phyloP scores from a whole-genome alignment of 1,140 invertebrate genomes.

The Rhopalosiphum maidis region DNA sequence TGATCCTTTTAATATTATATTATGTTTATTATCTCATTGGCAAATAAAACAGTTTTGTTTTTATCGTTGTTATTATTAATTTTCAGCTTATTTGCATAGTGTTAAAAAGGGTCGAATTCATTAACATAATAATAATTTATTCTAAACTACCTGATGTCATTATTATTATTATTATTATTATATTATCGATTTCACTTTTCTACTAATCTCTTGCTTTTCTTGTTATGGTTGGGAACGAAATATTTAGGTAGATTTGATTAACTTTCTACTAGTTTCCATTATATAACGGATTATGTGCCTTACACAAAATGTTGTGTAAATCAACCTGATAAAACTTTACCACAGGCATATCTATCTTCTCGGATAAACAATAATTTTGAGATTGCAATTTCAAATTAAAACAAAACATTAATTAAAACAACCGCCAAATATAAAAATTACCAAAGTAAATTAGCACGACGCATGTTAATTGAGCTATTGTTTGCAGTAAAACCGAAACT shows the following conservation, averaged over 20 bases:
- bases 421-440: neutral
- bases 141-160: neutral
- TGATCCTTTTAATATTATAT: neutral
- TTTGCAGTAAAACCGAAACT: neutral
- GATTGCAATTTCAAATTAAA: neutral
- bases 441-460: neutral
- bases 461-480: neutral
- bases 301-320: neutral
- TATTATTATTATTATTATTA: neutral
- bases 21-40: neutral
- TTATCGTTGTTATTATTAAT: neutral
- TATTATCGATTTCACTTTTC: neutral
- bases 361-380: neutral
- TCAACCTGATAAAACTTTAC: neutral
- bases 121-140: conserved; percentile 16
- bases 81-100: neutral
- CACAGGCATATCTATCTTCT: neutral
- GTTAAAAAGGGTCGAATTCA: conserved; percentile 15
- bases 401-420: neutral
- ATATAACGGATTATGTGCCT: conserved; percentile 5
- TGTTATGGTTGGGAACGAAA: neutral
- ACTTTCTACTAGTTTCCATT: neutral
- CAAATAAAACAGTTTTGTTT: neutral
- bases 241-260: conserved; percentile 2
- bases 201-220: neutral